Base-by-base conservation (phyloP, 2,888 invertebrate species). In the Drosophila lutescens region DNA sequence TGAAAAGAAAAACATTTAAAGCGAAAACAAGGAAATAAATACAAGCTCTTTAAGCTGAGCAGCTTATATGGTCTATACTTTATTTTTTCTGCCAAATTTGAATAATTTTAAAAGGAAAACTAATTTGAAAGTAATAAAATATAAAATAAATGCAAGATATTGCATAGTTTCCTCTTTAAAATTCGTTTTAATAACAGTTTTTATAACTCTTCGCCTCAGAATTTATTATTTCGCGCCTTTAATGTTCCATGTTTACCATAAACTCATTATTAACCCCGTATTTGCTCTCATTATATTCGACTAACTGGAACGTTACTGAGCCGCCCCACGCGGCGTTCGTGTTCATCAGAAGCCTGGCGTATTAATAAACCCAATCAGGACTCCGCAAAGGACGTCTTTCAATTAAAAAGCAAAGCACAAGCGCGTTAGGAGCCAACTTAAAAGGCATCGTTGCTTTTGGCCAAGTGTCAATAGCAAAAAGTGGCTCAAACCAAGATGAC, bases 391-490 rank as follows among this genome's bases (percentile, higher is more conserved):
- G 43, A 57, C 32, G 47, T 40, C 65, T 73, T 74, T 81, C 71
- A 79, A 75, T 80, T 80, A 73, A 73, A 75, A 73, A 79, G 34
- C 15, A 47, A 49, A 41, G n/a, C 46, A 46, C 12, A 38, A 34
- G 50, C 40, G 12, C 34, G 30, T n/a, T 26, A 38, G 53, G 12
- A 44, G n/a, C 26, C 9, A 54, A 65, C 55, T 63, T 58, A 66
- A 72, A 72, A 65, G 58, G 9, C 65, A 34, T 50, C 63, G 40
- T 49, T 56, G 56, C 55, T 56, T 62, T 75, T 50, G 61, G 67
- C 59, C 63, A 79, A 76, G 78, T 86, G 83, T 86, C 83, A 83
- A 80, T 83, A 54, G 50, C 76, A 58, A 80, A 78, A 79, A 76
- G 69, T 69, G 80, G 58, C 74, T 74, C 53, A 61, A 60, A 74